Conservation (phyloP, 1,140 invertebrate species). For the Drosophila parvula region DNA sequence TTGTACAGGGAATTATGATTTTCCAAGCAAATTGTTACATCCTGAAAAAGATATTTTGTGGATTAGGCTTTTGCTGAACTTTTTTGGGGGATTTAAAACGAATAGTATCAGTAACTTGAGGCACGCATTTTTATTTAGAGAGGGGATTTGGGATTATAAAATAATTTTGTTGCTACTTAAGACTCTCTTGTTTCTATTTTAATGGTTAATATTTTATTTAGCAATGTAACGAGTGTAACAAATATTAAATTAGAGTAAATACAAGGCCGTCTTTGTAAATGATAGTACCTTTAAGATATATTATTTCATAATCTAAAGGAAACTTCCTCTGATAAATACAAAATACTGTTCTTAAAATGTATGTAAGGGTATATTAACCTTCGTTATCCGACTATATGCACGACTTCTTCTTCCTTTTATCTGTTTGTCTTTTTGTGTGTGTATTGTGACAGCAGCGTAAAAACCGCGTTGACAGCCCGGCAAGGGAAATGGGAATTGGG, state of each 20-base stretch:
- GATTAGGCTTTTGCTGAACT: not conserved
- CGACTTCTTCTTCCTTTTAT: not conserved
- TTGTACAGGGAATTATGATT: not conserved
- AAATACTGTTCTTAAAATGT: too few relatives aligned
- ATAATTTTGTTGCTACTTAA: too few relatives aligned
- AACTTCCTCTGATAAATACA: too few relatives aligned
- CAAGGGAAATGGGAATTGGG: conserved; percentile 61
- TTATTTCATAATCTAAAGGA: not conserved
- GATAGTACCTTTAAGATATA: not conserved
- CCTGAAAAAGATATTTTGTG: not conserved
- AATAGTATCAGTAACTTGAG: not conserved
- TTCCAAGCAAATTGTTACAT: not conserved
- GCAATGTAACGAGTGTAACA: accelerated
- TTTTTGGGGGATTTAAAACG: not conserved
- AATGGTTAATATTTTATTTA: not conserved
- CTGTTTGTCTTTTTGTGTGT: conserved; percentile 48
- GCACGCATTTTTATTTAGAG: accelerated
- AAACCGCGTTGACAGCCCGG: conserved; percentile 74
- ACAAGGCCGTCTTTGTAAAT: too few relatives aligned
- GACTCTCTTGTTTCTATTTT: accelerated
- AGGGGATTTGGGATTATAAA: not conserved
- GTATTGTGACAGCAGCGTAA: conserved; percentile 78
- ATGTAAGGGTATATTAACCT: not conserved
- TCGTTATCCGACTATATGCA: not conserved
- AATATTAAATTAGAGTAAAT: not conserved